A percentile compares a stretch with the other conserved stretches of the same genome.
Evolutionary conservation across 2,888 invertebrate genomes (phyloP).

Genomic region (Coleophora deauratella): DNA sequence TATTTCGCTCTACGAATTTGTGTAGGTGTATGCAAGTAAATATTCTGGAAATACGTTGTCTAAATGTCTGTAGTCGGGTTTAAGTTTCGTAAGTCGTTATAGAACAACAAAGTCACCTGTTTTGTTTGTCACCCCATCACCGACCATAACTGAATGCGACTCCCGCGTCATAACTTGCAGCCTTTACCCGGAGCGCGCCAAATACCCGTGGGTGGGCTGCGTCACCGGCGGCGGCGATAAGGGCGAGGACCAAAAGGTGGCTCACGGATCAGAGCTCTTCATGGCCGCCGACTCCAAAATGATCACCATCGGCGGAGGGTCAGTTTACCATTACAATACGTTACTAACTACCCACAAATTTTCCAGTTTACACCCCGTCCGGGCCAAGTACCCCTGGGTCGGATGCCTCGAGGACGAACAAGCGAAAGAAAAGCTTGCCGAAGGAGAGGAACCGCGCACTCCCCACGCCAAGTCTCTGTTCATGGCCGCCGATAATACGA

Average conservation of each 20-base stretch:
- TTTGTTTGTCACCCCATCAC: constrained; percentile 5
- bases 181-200: constrained; percentile 89
- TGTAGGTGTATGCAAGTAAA: too few relatives aligned
- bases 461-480: constrained; percentile 89
- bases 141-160: constrained; percentile 3
- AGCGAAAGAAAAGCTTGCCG: constrained; percentile 17
- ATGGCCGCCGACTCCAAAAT: constrained; percentile 96
- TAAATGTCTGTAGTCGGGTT: too few relatives aligned
- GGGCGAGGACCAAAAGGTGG: constrained; percentile 77
- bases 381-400: constrained; percentile 94
- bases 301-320: constrained; percentile 98
- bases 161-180: constrained; percentile 33
- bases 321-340: constrained; percentile 32
- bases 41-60: too few relatives aligned
- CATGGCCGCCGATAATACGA: constrained; percentile 94
- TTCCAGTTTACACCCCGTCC: constrained; percentile 81
- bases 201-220: constrained; percentile 95
- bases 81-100: too few relatives aligned
- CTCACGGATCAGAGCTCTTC: constrained; percentile 92
- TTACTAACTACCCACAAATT: background rate
- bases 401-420: constrained; percentile 82
- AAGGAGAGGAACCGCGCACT: constrained; percentile 32
- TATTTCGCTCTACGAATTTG: too few relatives aligned
- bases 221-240: constrained; percentile 53
- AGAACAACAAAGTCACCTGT: too few relatives aligned